These are phyloP conservation scores for Cyprinella venusta DNA, from an alignment of 2,797 vertebrate species.

Conservation along the genomic window DNA sequence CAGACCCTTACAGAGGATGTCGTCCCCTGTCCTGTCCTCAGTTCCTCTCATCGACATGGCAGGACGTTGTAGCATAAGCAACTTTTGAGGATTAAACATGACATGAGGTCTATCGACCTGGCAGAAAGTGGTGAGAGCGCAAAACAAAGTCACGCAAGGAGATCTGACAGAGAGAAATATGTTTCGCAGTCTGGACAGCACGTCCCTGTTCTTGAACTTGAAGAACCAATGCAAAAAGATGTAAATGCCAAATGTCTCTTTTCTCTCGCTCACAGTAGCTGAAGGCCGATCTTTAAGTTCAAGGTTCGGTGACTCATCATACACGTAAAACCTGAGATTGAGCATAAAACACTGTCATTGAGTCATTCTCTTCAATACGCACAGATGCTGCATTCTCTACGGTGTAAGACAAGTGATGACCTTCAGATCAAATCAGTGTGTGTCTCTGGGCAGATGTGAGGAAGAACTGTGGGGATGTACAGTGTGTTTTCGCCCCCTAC, in stretches of 20 bases:
- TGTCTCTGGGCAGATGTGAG: slow-evolving; percentile 61
- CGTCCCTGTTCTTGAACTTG: neutral
- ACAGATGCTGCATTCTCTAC: slow-evolving; percentile 41
- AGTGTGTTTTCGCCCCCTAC: slow-evolving; percentile 46
- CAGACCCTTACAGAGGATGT: neutral
- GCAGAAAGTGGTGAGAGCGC: neutral
- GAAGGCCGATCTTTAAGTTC: slow-evolving; percentile 23
- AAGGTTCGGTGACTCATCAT: slow-evolving; percentile 10
- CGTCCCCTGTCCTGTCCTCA: slow-evolving; percentile 8
- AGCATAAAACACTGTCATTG: neutral
- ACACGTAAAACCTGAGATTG: neutral
- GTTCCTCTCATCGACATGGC: slow-evolving; percentile 15
- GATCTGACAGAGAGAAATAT: slow-evolving; percentile 15
- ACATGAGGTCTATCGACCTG: slow-evolving; percentile 31
- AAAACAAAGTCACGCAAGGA: slow-evolving; percentile 40
- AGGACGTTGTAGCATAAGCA: slow-evolving; percentile 46
- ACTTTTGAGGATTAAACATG: slow-evolving; percentile 50
- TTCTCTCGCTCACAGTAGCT: slow-evolving; percentile 2
- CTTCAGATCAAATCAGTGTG: slow-evolving; percentile 45
- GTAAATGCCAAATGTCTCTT: slow-evolving; percentile 42
- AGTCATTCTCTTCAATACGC: slow-evolving; percentile 5
- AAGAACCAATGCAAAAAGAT: slow-evolving; percentile 3
- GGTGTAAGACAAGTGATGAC: slow-evolving; percentile 53
- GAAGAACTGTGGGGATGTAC: neutral
- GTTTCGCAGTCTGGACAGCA: slow-evolving; percentile 3